Base-by-base conservation (phyloP, 1,140 invertebrate genomes). In the Zaprionus kolodkinae region DNA sequence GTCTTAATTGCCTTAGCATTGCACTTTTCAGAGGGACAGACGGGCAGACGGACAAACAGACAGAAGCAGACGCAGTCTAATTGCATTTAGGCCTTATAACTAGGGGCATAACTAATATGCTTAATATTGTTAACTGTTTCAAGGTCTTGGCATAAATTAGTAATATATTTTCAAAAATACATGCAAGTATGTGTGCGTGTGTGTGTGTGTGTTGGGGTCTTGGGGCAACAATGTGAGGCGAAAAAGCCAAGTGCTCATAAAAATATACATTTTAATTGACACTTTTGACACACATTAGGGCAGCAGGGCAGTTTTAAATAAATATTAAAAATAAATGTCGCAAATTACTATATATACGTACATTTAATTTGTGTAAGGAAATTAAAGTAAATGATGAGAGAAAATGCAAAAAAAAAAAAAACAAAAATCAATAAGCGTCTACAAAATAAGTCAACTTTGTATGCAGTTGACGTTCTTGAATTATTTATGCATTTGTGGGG, bases 1-100 rank as follows among this genome's bases (percentile, higher is more conserved):
- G 61, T 13, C 71, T 87, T 87, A 86, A 86, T 86, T 73, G 83
- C 56, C 87, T 88, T 67, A 69, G 72, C 79, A 83, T 69, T 88
- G 84, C 79, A 62, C 72, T 43, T 86, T 11, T 50, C 45, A 50
- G 17, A 4, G n/a, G n/a, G 40, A 6, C 6, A 30, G 27, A 30
- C 21, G 27, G 27, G 27, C 3, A 30, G 27, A 6, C 6, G 4
- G 27, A 30, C 21, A 6, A 3, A 6, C 3, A 30, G 27, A 21
- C 40, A 45, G 40, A 48, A 15, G 11, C 17, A 21, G 45, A 21
- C 45, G 10, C 17, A 25, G 45, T 50, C 10, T 50, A 50, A 60
- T 54, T 66, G 60, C 67, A 72, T 52, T 70, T 64, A 52, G 62
- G 57, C 52, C 11, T 65, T 30, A 55, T 30, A 55, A 36, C 11